Percentiles rank a stretch among this genome's conserved stretches.
These are phyloP conservation scores for Neomonachus schauinslandi DNA, from an alignment of 2,113 vertebrate species.

Conservation along the genomic window DNA sequence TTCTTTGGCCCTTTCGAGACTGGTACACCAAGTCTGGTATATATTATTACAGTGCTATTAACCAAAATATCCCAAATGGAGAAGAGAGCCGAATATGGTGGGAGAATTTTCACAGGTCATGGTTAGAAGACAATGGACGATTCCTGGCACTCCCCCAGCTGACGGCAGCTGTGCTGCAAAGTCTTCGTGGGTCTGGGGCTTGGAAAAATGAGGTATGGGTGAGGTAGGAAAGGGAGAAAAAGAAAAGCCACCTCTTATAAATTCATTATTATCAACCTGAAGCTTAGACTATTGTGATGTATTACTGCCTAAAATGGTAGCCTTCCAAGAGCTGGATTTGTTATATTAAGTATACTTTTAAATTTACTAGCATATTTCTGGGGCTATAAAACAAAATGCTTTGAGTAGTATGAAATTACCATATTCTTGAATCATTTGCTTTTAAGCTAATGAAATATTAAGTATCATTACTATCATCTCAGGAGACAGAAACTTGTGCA, in stretches of 20 bases:
- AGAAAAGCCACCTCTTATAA: neutral
- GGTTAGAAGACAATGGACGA: neutral
- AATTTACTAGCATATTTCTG: constrained; percentile 61
- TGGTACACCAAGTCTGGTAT: neutral
- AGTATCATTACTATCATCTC: constrained; percentile 47
- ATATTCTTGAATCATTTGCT: constrained; percentile 47
- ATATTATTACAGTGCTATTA: neutral
- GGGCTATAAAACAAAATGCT: constrained; percentile 59
- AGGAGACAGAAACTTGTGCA: constrained; percentile 49
- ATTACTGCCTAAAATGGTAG: constrained; percentile 9
- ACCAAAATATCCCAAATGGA: constrained; percentile 16
- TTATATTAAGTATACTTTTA: constrained; percentile 43
- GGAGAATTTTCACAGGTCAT: neutral
- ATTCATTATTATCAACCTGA: constrained; percentile 30
- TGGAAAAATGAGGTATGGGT: neutral
- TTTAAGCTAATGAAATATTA: constrained; percentile 49
- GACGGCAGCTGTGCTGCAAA: neutral
- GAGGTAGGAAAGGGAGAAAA: neutral
- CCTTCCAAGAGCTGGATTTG: constrained; percentile 62
- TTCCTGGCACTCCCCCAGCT: neutral
- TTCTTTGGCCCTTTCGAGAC: neutral
- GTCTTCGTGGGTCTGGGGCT: neutral
- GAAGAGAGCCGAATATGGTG: neutral
- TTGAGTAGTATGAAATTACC: constrained; percentile 48
- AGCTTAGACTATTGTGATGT: neutral